phyloP scores from a whole-genome alignment of 2,888 invertebrate species.

The Drosophila parthenogenetica region DNA sequence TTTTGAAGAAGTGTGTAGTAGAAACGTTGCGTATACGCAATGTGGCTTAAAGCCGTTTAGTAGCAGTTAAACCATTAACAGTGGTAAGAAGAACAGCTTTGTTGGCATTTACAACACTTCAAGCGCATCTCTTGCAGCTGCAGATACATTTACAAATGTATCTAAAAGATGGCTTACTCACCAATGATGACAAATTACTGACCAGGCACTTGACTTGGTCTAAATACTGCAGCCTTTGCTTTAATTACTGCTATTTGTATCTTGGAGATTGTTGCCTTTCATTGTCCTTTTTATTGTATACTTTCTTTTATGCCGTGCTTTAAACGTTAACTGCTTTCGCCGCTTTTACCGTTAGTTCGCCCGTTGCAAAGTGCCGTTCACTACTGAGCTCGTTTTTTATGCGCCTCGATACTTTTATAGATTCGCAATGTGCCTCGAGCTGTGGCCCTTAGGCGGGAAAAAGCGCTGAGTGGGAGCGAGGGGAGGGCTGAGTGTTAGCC shows the following conservation, averaged over 20 bases:
- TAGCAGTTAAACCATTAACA: background rate
- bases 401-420: constrained; percentile 84
- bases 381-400: constrained; percentile 85
- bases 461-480: background rate
- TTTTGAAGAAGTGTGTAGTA: background rate
- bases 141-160: constrained; percentile 13
- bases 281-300: constrained; percentile 23
- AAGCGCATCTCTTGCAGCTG: constrained; percentile 2
- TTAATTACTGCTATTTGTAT: constrained; percentile 35
- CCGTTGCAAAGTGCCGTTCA: constrained; percentile 83
- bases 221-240: constrained; percentile 31
- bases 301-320: constrained; percentile 1
- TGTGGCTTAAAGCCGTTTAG: constrained; percentile 14
- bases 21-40: constrained; percentile 67
- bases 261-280: constrained; percentile 18
- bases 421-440: constrained; percentile 79
- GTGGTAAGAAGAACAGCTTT: background rate
- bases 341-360: constrained; percentile 31
- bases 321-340: constrained; percentile 1
- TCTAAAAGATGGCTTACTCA: constrained; percentile 34
- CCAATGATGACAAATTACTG: constrained; percentile 51
- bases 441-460: constrained; percentile 37
- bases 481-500: constrained; percentile 1
- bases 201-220: constrained; percentile 18
- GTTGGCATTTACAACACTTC: constrained; percentile 13